Conservation (phyloP, 2,113 vertebrate species). For the Elanus axillaris region DNA sequence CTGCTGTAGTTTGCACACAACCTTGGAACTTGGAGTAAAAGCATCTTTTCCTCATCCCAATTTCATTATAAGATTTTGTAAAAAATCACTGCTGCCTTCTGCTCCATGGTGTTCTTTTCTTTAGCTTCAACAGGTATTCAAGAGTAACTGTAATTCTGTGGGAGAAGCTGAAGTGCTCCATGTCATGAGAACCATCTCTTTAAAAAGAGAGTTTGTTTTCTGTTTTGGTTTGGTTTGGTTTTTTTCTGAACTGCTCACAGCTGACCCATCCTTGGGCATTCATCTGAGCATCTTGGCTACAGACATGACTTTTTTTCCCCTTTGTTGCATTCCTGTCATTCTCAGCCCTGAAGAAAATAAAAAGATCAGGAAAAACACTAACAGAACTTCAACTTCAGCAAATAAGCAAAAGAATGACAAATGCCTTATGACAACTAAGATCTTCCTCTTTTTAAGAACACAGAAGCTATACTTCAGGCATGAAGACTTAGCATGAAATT, state of each 20-base stretch:
- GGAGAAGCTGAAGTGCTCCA: background rate
- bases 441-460: slow-evolving; percentile 6
- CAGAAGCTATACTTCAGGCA: background rate
- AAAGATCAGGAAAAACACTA: background rate
- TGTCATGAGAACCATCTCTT: background rate
- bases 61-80: background rate
- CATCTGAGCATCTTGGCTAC: background rate
- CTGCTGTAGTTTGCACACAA: background rate
- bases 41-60: background rate
- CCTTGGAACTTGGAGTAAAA: background rate
- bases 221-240: background rate
- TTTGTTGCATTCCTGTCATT: slow-evolving; percentile 18
- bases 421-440: slow-evolving; percentile 41
- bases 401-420: slow-evolving; percentile 44
- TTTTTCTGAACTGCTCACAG: background rate
- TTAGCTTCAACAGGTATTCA: background rate
- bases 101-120: background rate
- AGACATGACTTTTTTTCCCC: background rate
- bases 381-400: slow-evolving; percentile 24
- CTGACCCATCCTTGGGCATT: slow-evolving; percentile 36
- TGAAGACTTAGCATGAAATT: background rate
- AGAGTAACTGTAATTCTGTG: background rate
- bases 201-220: background rate
- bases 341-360: slow-evolving; percentile 36
- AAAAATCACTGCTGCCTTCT: background rate